Evolutionary conservation across 2,113 vertebrate species (phyloP).

Genomic region (Atrichornis clamosus): DNA sequence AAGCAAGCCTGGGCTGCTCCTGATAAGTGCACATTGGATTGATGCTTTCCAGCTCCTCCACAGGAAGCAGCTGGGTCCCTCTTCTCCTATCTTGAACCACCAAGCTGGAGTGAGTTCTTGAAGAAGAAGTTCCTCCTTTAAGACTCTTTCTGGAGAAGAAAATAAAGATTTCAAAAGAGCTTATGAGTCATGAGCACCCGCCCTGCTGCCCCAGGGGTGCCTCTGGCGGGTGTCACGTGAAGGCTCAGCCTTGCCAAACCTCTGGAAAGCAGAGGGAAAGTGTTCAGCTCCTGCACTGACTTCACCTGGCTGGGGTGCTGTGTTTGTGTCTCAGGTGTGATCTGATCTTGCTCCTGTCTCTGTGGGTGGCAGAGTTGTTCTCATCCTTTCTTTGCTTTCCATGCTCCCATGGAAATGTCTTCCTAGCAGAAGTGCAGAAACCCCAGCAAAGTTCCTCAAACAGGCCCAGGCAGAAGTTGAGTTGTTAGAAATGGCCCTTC

Average conservation of each 20-base stretch:
- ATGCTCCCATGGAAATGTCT: rapidly evolving
- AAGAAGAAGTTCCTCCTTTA: slow-evolving; percentile 15
- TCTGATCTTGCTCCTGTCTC: not conserved
- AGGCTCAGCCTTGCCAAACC: not conserved
- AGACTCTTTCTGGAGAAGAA: not conserved
- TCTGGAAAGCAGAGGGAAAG: not conserved
- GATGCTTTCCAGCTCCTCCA: not conserved
- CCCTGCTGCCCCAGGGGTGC: slow-evolving; percentile 19
- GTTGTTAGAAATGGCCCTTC: not conserved
- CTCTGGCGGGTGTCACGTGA: not conserved
- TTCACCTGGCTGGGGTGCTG: not conserved
- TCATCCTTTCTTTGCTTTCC: not conserved
- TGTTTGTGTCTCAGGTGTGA: not conserved
- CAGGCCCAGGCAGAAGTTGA: not conserved
- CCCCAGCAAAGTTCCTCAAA: not conserved
- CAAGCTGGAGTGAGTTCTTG: not conserved
- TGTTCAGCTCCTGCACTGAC: not conserved
- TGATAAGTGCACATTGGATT: not conserved
- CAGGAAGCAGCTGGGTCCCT: not conserved
- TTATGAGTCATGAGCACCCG: slow-evolving; percentile 5
- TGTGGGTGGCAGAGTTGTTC: not conserved
- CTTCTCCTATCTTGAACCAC: not conserved
- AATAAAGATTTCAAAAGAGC: slow-evolving; percentile 22
- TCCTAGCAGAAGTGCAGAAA: not conserved
- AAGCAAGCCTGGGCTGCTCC: not conserved